phyloP scores from a whole-genome alignment of 2,797 vertebrate species.

The Lepus oiostolus region DNA sequence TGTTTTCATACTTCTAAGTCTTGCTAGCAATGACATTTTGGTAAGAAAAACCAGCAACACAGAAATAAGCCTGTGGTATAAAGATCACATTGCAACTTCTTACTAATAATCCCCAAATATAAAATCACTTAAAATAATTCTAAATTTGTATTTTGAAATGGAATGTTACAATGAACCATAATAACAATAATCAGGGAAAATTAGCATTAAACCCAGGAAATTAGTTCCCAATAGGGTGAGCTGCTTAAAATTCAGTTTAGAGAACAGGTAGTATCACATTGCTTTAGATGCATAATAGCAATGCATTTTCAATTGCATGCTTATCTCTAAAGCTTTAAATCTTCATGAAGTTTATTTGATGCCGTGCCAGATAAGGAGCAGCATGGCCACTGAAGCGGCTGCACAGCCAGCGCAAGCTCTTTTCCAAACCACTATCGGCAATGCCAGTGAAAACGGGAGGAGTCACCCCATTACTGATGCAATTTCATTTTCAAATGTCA shows the following conservation, averaged over 20 bases:
- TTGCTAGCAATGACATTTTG: constrained; percentile 17
- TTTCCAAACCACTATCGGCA: constrained; percentile 1
- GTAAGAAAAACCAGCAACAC: constrained; percentile 35
- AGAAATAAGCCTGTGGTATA: constrained; percentile 19
- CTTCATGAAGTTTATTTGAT: constrained; percentile 67
- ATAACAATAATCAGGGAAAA: constrained; percentile 75
- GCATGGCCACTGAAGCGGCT: neutral
- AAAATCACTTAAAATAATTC: constrained; percentile 43
- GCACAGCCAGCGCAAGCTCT: neutral
- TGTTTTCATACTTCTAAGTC: constrained; percentile 6
- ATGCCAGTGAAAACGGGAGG: neutral
- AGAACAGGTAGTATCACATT: constrained; percentile 67
- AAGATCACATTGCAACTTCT: constrained; percentile 13
- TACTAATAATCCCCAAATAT: constrained; percentile 42
- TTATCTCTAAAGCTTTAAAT: constrained; percentile 78
- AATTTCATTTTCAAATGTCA: constrained; percentile 66
- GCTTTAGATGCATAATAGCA: constrained; percentile 77
- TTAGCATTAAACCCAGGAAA: constrained; percentile 67
- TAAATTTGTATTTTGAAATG: constrained; percentile 61
- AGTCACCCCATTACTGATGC: neutral
- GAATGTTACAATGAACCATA: constrained; percentile 4
- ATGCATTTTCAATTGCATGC: constrained; percentile 67
- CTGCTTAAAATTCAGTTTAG: constrained; percentile 76
- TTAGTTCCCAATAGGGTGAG: constrained; percentile 37
- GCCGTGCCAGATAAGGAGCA: constrained; percentile 74